Evolutionary conservation across 2,888 invertebrate species (phyloP), one percentile per base, ranked within the genome.

Genomic region (Eupithecia exiguata): DNA sequence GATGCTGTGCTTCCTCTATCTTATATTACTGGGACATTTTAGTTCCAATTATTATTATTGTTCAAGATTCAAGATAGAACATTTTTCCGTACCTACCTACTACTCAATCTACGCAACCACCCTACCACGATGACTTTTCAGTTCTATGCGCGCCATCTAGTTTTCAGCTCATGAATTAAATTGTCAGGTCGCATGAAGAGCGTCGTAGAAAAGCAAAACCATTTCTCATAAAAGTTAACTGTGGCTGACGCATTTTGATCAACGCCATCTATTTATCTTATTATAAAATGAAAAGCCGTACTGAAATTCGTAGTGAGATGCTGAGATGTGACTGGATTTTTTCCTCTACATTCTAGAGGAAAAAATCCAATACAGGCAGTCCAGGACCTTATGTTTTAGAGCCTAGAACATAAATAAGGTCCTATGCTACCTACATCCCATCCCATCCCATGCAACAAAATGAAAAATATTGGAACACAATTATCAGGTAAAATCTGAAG

Each of bases 61-160:
- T 38, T 38, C 38, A 38, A 38, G 43, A 43, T 5, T 46, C 46
- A 58, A 12, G 43, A 18, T 43, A 16, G 5, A 43, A 43, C 16
- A 43, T 16, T 14, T 40, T 40, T 40, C 40, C 12, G 6, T 49
- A 49, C 43, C n/a, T n/a, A n/a, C n/a, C n/a, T n/a, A n/a, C n/a
- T n/a, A n/a, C n/a, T n/a, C n/a, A n/a, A n/a, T n/a, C n/a, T n/a
- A n/a, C n/a, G n/a, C n/a, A n/a, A n/a, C n/a, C n/a, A n/a, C n/a
- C n/a, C n/a, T n/a, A 5, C 12, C 38, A 9, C 40, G 40, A 43
- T 14, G 43, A 43, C 1, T 43, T 14, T 43, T 2, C 7, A 49
- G n/a, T 49, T 16, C 61, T 30, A 16, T 35, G 9, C 30, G 35
- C 61, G 62, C 62, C 62, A 58, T 38, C 68, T 69, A 58, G 58